Evolutionary conservation across 2,888 invertebrate genomes (phyloP).

Genomic region (Drosophila setosimentum): DNA sequence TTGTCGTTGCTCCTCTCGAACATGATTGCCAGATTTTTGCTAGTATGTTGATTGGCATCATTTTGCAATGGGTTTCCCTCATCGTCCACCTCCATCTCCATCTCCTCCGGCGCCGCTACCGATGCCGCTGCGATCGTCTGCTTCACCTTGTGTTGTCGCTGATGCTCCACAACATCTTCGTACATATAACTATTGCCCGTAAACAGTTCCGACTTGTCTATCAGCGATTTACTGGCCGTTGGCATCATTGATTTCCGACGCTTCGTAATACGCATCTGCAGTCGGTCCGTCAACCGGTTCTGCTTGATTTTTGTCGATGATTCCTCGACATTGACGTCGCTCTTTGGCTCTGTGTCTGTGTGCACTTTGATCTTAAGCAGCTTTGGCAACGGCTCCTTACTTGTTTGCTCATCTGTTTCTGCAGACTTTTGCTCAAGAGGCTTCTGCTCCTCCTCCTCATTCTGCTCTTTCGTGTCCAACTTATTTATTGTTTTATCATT

Average conservation of each 20-base stretch:
- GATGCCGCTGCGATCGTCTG: not conserved
- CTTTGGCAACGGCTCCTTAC: conserved; percentile 10
- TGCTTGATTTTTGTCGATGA: accelerated
- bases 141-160: conserved; percentile 22
- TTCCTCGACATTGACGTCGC: conserved; percentile 1
- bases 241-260: conserved; percentile 72
- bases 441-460: not conserved
- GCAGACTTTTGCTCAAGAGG: not conserved
- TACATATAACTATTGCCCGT: conserved; percentile 58
- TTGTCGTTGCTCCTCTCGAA: conserved; percentile 79
- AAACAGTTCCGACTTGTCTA: conserved; percentile 66
- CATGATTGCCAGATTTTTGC: conserved; percentile 62
- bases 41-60: conserved; percentile 17
- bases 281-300: not conserved
- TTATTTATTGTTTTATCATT: not conserved
- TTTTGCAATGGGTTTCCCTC: not conserved
- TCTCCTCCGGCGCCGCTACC: not conserved
- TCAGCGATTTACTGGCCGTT: conserved; percentile 62
- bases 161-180: conserved; percentile 70
- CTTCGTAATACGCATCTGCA: conserved; percentile 7
- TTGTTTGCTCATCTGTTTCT: not conserved
- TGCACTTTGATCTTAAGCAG: conserved; percentile 55
- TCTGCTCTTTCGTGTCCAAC: not conserved
- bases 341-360: not conserved
- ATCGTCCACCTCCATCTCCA: conserved; percentile 4